These are phyloP conservation scores for Andrena hattorfiana DNA, from an alignment of 2,888 invertebrate species.

Conservation along the genomic window DNA sequence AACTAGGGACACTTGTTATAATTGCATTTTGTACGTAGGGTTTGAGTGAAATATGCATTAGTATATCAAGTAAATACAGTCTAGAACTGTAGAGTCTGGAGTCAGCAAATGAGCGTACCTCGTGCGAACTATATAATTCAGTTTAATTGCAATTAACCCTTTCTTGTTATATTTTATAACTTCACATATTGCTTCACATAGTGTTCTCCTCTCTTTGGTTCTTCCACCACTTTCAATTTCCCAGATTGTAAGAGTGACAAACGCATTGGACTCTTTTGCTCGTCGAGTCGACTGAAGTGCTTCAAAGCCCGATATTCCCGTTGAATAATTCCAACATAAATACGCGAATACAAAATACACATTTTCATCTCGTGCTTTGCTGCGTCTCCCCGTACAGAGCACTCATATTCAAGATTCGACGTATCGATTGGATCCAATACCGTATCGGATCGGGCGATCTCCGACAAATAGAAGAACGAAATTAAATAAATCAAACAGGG, in stretches of 20 bases:
- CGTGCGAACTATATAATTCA: too few relatives aligned
- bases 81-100: not conserved
- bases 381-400: not conserved
- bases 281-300: not conserved
- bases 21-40: not conserved
- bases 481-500: slow-evolving; percentile 80
- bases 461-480: slow-evolving; percentile 75
- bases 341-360: not conserved
- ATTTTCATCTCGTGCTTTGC: slow-evolving; percentile 17
- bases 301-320: not conserved
- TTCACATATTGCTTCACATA: too few relatives aligned
- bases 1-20: too few relatives aligned
- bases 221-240: not conserved
- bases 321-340: not conserved
- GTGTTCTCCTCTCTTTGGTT: too few relatives aligned
- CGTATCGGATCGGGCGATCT: slow-evolving; percentile 66
- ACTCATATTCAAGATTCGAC: slow-evolving; percentile 23
- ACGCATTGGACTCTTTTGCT: not conserved
- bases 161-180: too few relatives aligned
- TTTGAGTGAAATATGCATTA: not conserved
- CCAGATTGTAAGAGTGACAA: not conserved
- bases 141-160: too few relatives aligned
- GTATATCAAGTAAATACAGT: not conserved
- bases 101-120: too few relatives aligned
- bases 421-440: slow-evolving; percentile 60